A percentile compares a stretch with the other conserved stretches of the same genome.
Conservation (phyloP, 2,113 vertebrate genomes). For the Phocoena phocoena region DNA sequence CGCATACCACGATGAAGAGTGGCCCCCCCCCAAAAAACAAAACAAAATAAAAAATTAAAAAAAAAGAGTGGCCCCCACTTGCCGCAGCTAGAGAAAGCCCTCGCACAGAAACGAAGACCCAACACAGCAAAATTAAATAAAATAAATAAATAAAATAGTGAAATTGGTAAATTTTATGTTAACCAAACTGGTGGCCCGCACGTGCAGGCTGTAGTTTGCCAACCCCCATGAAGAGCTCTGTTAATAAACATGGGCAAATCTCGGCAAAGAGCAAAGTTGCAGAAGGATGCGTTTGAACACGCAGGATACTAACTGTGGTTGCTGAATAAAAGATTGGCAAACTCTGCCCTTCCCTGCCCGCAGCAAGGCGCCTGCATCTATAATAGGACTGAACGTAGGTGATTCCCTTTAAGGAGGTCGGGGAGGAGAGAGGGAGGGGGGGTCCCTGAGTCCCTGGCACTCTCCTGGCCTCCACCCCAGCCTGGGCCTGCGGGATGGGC, state of each 20-base stretch:
- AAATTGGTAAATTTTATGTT: fast-evolving
- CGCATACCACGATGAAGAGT: too few species aligned
- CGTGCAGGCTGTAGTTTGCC: not conserved
- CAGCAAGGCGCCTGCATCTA: fast-evolving
- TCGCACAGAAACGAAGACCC: too few species aligned
- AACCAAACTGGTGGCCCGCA: not conserved
- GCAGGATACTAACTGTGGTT: fast-evolving
- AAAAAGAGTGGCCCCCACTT: too few species aligned
- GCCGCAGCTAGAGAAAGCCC: too few species aligned
- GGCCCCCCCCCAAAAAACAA: too few species aligned
- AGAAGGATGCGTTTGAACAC: fast-evolving
- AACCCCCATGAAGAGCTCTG: fast-evolving
- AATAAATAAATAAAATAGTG: not conserved
- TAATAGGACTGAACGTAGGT: not conserved
- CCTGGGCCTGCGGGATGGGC: not conserved
- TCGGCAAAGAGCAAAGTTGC: not conserved
- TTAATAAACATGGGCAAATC: not conserved
- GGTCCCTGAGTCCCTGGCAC: not conserved
- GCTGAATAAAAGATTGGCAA: not conserved
- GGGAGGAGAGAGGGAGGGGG: not conserved
- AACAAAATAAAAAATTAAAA: too few species aligned
- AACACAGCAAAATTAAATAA: too few species aligned
- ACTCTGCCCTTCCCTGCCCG: not conserved
- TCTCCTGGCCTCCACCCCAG: not conserved
- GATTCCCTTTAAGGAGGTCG: not conserved